Percentiles rank a stretch among this genome's conserved stretches.
These are phyloP conservation scores for Dryas iulia DNA, from an alignment of 1,140 invertebrate species.

Conservation along the genomic window DNA sequence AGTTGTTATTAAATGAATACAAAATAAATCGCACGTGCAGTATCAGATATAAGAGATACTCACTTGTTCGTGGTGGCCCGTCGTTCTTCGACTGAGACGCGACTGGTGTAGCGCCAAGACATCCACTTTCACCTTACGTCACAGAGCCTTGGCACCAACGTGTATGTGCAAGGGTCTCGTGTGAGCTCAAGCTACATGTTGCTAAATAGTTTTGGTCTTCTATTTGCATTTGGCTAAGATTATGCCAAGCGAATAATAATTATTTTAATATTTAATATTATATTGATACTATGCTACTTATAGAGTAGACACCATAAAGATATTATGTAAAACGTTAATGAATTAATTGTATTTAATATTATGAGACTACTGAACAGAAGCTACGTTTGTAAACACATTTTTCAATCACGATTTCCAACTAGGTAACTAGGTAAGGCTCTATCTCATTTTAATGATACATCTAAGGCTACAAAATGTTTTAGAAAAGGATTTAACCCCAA, in stretches of 20 bases:
- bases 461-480: too few species aligned
- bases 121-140: constrained; percentile 39
- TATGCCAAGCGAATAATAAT: neutral
- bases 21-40: constrained; percentile 27
- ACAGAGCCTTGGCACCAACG: constrained; percentile 33
- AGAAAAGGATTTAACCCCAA: neutral
- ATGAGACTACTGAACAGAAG: too few species aligned
- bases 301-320: too few species aligned
- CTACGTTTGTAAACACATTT: too few species aligned
- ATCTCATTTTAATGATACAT: too few species aligned
- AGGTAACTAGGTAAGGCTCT: too few species aligned
- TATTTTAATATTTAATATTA: too few species aligned
- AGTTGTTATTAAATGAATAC: neutral
- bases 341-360: too few species aligned
- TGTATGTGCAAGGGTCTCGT: constrained; percentile 20
- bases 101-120: constrained; percentile 5
- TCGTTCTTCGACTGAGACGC: constrained; percentile 22
- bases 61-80: constrained; percentile 19
- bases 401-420: too few species aligned
- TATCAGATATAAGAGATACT: constrained; percentile 24
- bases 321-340: too few species aligned
- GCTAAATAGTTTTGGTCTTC: constrained; percentile 8
- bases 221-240: neutral
- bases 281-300: too few species aligned
- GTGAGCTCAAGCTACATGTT: constrained; percentile 8